These are phyloP conservation scores for Adelges cooleyi DNA, from an alignment of 1,140 invertebrate genomes.

Conservation along the genomic window DNA sequence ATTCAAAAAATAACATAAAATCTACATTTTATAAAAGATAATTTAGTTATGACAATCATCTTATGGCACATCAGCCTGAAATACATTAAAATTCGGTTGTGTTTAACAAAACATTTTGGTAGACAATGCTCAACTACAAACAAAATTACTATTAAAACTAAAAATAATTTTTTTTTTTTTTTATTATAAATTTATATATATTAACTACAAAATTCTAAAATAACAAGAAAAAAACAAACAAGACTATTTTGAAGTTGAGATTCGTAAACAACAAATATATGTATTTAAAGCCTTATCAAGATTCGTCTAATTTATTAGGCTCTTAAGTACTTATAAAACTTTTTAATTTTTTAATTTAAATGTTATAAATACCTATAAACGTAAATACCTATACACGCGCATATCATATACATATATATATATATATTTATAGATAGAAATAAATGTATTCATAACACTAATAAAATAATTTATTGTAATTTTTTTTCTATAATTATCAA, in stretches of 20 bases:
- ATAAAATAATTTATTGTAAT: constrained; percentile 19
- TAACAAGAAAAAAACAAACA: constrained; percentile 26
- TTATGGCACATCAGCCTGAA: constrained; percentile 25
- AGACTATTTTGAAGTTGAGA: constrained; percentile 26
- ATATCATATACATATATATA: background rate
- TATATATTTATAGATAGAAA: background rate
- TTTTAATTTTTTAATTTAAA: background rate
- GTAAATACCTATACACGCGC: background rate
- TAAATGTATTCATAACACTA: constrained; percentile 5
- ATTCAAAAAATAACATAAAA: constrained; percentile 1
- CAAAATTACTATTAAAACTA: background rate
- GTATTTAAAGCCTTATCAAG: constrained; percentile 3
- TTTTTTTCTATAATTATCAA: background rate
- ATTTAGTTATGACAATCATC: background rate
- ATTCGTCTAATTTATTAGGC: constrained; percentile 19
- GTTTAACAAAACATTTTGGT: background rate
- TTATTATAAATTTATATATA: background rate
- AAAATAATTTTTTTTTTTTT: too few species aligned
- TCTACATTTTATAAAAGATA: background rate
- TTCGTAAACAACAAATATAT: constrained; percentile 25
- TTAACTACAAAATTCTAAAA: constrained; percentile 25
- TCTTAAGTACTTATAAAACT: constrained; percentile 28
- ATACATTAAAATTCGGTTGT: constrained; percentile 13
- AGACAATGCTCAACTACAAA: constrained; percentile 13
- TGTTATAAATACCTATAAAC: too few species aligned